A percentile compares a stretch with the other conserved stretches of the same genome.
Evolutionary conservation across 2,113 vertebrate species (phyloP).

Genomic region (Turdus rufiventris): DNA sequence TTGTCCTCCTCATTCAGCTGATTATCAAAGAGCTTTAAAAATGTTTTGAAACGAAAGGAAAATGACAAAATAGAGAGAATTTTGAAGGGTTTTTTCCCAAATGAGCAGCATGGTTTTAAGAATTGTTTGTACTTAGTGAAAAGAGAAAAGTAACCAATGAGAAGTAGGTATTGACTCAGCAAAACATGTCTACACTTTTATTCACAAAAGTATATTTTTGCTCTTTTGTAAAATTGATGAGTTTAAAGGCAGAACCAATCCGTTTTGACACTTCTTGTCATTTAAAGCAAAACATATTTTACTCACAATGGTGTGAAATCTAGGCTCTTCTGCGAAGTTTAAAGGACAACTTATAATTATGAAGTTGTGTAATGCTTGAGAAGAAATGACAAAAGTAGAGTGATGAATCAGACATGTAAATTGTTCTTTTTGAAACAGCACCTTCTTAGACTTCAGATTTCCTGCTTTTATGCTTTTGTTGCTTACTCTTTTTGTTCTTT

Average conservation of each 20-base stretch:
- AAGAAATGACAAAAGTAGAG: not conserved
- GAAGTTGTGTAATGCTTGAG: not conserved
- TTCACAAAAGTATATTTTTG: not conserved
- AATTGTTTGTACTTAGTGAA: not conserved
- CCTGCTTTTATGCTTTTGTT: not conserved
- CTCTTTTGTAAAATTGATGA: not conserved
- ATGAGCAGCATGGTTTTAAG: not conserved
- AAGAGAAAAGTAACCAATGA: not conserved
- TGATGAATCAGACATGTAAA: not conserved
- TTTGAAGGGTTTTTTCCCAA: not conserved
- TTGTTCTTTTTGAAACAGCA: not conserved
- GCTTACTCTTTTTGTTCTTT: not conserved
- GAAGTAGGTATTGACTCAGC: not conserved
- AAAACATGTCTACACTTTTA: not conserved
- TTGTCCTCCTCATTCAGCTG: not conserved
- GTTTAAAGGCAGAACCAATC: not conserved
- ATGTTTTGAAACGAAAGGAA: not conserved
- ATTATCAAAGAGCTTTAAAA: constrained; percentile 38
- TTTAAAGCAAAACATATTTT: not conserved
- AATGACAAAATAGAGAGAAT: not conserved
- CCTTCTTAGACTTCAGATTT: not conserved
- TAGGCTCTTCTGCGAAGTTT: not conserved
- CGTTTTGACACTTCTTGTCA: not conserved
- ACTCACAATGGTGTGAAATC: not conserved
- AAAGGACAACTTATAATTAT: not conserved